A percentile compares a stretch with the other conserved stretches of the same genome.
These are phyloP conservation scores for Luscinia luscinia DNA, from an alignment of 2,797 vertebrate genomes.

Conservation along the genomic window DNA sequence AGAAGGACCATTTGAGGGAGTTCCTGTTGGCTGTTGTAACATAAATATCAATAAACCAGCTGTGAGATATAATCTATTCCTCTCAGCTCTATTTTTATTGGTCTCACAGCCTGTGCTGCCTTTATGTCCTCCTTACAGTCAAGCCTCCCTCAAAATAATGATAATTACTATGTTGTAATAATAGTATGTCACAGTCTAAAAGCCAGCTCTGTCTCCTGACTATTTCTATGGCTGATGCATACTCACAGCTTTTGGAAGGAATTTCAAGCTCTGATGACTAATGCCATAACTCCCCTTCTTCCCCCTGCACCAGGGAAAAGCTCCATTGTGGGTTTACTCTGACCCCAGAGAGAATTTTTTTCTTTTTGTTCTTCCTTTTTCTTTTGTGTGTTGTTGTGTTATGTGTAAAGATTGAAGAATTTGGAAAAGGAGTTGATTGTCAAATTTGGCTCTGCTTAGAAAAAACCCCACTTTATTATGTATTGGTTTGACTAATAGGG, in stretches of 20 bases:
- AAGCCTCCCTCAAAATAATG: conserved; percentile 36
- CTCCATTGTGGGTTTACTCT: background rate
- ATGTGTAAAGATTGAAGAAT: background rate
- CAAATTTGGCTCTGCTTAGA: background rate
- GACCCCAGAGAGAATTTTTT: background rate
- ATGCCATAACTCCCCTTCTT: background rate
- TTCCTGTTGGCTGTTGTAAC: conserved; percentile 27
- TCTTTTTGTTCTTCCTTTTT: background rate
- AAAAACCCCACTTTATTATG: background rate
- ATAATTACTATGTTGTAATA: conserved; percentile 46
- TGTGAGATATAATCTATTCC: conserved; percentile 8
- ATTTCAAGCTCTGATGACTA: conserved; percentile 32
- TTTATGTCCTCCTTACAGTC: conserved; percentile 33
- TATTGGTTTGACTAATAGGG: background rate
- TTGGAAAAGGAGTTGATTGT: background rate
- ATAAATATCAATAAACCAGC: conserved; percentile 53
- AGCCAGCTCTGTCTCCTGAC: conserved; percentile 18
- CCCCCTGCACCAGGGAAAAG: background rate
- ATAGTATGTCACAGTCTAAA: conserved; percentile 31
- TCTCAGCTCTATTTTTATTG: conserved; percentile 49
- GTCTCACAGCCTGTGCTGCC: background rate
- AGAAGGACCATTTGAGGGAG: conserved; percentile 19
- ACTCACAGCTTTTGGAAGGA: conserved; percentile 18
- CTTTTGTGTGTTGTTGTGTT: background rate
- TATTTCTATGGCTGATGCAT: background rate